These are phyloP conservation scores for Clepsis dumicolana DNA, from an alignment of 2,888 invertebrate species.

Conservation along the genomic window DNA sequence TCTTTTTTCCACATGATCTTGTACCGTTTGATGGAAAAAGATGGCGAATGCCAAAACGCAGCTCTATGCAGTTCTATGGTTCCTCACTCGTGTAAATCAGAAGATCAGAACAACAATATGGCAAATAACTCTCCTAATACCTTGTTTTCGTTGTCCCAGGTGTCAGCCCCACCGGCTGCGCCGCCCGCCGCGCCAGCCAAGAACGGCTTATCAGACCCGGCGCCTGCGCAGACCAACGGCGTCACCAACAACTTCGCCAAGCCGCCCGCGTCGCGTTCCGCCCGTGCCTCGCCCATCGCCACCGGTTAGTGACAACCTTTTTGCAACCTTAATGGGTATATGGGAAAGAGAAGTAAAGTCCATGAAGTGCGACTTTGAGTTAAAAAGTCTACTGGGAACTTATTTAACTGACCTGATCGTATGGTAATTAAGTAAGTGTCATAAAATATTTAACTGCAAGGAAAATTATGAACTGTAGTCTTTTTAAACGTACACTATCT, in stretches of 20 bases:
- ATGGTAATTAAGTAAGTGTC: not conserved
- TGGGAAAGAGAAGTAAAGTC: not conserved
- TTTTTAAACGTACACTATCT: too few relatives aligned
- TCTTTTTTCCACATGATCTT: too few relatives aligned
- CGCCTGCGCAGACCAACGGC: conserved; percentile 63
- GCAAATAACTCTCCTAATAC: too few relatives aligned
- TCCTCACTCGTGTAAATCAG: too few relatives aligned
- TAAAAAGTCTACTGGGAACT: not conserved
- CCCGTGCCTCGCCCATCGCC: conserved; percentile 63
- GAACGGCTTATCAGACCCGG: conserved; percentile 66
- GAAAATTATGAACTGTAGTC: too few relatives aligned
- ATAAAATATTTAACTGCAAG: too few relatives aligned
- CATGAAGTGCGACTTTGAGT: not conserved
- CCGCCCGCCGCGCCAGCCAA: conserved; percentile 58
- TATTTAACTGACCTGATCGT: not conserved
- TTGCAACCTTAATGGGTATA: not conserved
- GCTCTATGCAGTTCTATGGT: too few relatives aligned
- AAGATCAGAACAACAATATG: too few relatives aligned
- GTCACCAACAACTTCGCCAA: conserved; percentile 54
- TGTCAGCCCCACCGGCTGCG: conserved; percentile 60
- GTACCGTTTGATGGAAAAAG: too few relatives aligned
- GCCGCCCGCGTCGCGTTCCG: conserved; percentile 67
- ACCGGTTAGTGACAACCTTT: conserved; percentile 60
- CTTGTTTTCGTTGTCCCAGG: conserved; percentile 49
- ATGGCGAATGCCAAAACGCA: too few relatives aligned